Conservation (phyloP, 2,113 vertebrate species). For the Calidris pugnax region DNA sequence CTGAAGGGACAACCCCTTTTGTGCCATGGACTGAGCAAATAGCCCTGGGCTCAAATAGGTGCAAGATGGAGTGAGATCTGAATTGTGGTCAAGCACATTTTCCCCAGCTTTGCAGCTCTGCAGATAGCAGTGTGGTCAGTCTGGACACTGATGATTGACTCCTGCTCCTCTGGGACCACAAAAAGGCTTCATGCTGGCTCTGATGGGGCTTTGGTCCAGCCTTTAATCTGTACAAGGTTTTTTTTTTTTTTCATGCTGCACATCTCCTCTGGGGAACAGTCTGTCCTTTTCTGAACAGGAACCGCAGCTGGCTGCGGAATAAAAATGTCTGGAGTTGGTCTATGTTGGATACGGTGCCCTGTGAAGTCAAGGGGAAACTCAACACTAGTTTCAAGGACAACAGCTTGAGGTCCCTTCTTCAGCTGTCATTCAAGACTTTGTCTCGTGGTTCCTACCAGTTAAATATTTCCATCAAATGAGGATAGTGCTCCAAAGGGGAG, state of each 20-base stretch:
- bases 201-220: neutral
- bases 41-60: neutral
- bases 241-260: neutral
- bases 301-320: neutral
- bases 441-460: neutral
- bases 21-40: neutral
- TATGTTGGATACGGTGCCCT: neutral
- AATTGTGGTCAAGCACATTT: neutral
- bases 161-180: neutral
- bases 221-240: neutral
- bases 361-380: neutral
- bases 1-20: neutral
- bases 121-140: neutral
- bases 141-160: neutral
- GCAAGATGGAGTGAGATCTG: neutral
- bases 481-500: neutral
- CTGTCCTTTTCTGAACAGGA: neutral
- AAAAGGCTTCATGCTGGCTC: neutral
- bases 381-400: conserved; percentile 14
- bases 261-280: neutral
- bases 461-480: neutral
- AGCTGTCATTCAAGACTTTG: neutral
- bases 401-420: neutral
- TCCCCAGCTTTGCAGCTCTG: neutral
- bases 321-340: neutral